These are phyloP conservation scores for Hyaena hyaena DNA, from an alignment of 2,113 vertebrate genomes.

Conservation along the genomic window DNA sequence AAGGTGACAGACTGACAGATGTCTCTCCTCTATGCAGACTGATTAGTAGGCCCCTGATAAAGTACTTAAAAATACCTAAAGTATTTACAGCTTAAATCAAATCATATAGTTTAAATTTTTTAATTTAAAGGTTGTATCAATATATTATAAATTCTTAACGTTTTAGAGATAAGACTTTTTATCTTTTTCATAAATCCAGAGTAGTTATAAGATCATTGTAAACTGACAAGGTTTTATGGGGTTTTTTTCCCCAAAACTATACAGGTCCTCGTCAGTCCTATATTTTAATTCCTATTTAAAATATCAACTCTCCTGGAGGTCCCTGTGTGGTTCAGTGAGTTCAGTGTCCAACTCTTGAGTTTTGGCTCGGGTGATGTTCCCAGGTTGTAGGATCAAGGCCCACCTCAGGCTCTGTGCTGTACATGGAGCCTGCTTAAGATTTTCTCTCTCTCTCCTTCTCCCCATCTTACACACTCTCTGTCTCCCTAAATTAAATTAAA, in stretches of 20 bases:
- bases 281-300: neutral
- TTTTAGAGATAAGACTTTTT: neutral
- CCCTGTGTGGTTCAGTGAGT: too few relatives aligned
- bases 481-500: too few relatives aligned
- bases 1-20: neutral
- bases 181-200: constrained; percentile 28
- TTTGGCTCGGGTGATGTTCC: too few relatives aligned
- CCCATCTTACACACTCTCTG: too few relatives aligned
- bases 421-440: too few relatives aligned
- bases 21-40: neutral
- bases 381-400: too few relatives aligned
- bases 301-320: neutral
- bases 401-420: too few relatives aligned
- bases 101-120: neutral
- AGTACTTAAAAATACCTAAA: neutral
- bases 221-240: neutral
- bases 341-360: too few relatives aligned
- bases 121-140: neutral
- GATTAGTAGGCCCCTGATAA: neutral
- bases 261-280: neutral
- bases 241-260: neutral
- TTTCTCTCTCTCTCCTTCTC: too few relatives aligned
- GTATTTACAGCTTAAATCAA: neutral
- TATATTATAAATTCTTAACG: neutral
- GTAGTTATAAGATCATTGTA: neutral